A percentile compares a stretch with the other conserved stretches of the same genome.
These are phyloP conservation scores for Cheilosia soror DNA, from an alignment of 2,888 invertebrate species.

Conservation along the genomic window DNA sequence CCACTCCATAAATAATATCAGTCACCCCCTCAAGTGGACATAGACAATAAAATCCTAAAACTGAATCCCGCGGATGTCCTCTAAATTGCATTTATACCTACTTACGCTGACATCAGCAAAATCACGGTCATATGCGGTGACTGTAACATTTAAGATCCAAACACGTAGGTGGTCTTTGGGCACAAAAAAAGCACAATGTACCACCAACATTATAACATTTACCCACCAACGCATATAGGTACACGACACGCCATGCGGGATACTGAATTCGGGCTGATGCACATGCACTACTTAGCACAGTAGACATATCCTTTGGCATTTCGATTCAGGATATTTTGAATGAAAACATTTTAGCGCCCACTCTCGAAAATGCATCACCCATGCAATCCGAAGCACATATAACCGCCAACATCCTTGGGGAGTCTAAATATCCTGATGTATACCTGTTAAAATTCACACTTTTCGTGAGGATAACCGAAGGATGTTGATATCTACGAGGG, in stretches of 20 bases:
- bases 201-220: neutral
- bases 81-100: neutral
- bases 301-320: conserved; percentile 33
- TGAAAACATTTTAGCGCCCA: conserved; percentile 25
- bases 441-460: conserved; percentile 4
- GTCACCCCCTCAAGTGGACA: neutral
- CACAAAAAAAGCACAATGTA: neutral
- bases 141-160: neutral
- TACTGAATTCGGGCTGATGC: neutral
- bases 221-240: conserved; percentile 12
- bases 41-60: neutral
- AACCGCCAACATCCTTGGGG: neutral
- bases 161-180: conserved; percentile 9
- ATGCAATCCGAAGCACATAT: conserved; percentile 5
- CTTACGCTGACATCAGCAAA: neutral
- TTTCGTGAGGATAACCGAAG: neutral
- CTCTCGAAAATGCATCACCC: neutral
- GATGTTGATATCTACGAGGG: neutral
- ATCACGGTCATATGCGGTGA: neutral
- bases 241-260: neutral
- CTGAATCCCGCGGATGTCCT: neutral
- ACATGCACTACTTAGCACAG: neutral
- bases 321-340: neutral
- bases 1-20: neutral
- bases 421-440: neutral